Base-by-base conservation (phyloP, 2,888 invertebrate genomes). In the Nomada goodeniana region DNA sequence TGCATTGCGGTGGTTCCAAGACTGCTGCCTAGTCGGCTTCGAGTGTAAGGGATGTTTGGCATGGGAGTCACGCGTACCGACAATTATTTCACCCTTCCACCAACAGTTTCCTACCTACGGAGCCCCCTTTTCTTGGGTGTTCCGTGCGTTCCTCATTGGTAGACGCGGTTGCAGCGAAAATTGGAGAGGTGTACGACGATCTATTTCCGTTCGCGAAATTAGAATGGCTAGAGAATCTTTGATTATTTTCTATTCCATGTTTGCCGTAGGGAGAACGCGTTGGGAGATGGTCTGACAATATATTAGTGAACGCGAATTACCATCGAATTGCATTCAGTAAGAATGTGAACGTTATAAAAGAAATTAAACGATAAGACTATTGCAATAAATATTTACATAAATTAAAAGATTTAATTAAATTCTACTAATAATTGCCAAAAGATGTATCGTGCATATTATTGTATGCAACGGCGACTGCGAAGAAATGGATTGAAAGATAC, bases 1-100 rank as follows among this genome's bases (percentile, higher is more conserved):
- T 91, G 92, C 92, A 92, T 90, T 92, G 92, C 92, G 91, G 92
- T 90, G 90, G 89, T 91, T 89, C 90, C 83, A 87, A 63, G 89
- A 89, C 88, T 89, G 87, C 82, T 84, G 85, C 85, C 88, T 88
- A 83, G 87, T 85, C 83, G 83, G 83, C 82, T 84, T 80, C 85
- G 85, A 76, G 83, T 88, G 80, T 85, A 87, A 88, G 88, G 87
- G 88, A 88, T 88, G 88, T 89, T 92, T 90, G 90, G 91, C 86
- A 93, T 91, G 92, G 86, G 85, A 92, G 92, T 92, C 92, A 93
- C 92, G 93, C 90, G 90, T 89, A 83, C 85, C 88, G 89, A 92
- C 92, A 92, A 92, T 93, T 92, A 92, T 93, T 92, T 92, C 89
- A 89, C 89, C 90, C 90, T 85, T 86, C 89, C 86, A 77, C 80